These are phyloP conservation scores for Pangasius mekongensis DNA, from an alignment of 2,797 vertebrate species.

Conservation along the genomic window DNA sequence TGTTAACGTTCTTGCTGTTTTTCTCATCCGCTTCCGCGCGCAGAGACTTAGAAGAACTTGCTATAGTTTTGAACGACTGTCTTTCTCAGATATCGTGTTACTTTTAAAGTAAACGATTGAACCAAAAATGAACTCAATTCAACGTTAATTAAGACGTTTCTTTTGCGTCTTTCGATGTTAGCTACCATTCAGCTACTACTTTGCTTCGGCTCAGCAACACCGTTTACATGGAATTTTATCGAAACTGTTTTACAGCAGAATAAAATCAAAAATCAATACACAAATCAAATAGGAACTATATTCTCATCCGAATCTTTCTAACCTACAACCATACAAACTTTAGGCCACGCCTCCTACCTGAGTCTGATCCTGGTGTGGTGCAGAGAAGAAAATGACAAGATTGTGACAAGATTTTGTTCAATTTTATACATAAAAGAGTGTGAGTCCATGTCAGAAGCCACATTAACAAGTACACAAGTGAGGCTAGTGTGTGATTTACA, in stretches of 20 bases:
- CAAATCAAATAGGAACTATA: background rate
- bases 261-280: background rate
- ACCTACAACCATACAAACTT: background rate
- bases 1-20: background rate
- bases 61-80: background rate
- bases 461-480: background rate
- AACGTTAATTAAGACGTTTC: background rate
- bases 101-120: background rate
- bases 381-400: background rate
- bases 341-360: background rate
- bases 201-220: background rate
- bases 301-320: background rate
- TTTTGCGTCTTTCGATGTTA: background rate
- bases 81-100: background rate
- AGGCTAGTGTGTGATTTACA: no score
- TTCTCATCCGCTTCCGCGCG: background rate
- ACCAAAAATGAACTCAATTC: background rate
- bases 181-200: background rate
- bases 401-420: background rate
- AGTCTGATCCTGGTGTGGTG: background rate
- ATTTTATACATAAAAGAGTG: background rate
- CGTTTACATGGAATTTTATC: background rate
- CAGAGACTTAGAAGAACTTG: background rate
- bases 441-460: background rate
- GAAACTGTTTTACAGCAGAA: background rate